Evolutionary conservation across 2,113 vertebrate genomes (phyloP), one percentile per base, ranked within the genome.

Genomic region (Xiphias gladius): DNA sequence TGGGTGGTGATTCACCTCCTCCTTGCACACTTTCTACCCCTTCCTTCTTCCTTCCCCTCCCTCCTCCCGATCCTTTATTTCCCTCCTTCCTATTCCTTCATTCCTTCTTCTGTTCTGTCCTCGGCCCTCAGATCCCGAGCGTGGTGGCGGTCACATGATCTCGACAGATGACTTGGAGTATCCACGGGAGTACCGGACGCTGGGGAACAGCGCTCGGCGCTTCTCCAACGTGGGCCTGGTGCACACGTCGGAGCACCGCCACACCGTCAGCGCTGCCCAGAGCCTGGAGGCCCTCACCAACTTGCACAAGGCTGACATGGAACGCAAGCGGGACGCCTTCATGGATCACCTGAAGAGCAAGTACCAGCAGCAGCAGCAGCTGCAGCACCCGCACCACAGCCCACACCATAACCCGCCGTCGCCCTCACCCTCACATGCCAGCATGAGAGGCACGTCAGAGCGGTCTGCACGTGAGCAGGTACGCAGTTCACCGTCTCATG

Each of bases 311-410:
- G 97, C 93, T 0, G 98, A 99, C 88, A 97, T 98, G 92, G 98
- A 99, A 26, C 97, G 97, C 77, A 99, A 99, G 91, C 86, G 98
- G 67, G 98, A 99, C 0, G 97, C 97, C 82, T 98, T 99, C 94
- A 98, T 99, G 97, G 98, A 99, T 84, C 98, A 99, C 91, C 96
- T 99, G 89, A 99, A 99, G 96, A 99, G 94, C 96, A 99, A 99
- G 88, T 99, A 99, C 91, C 98, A 97, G 0, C 97, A 97, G 82
- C 97, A 98, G 72, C 97, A 94, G 85, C 93, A 99, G 85, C 97
- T 97, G 90, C 98, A 97, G 1, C 97, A 97, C 80, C 86, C 89
- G 2, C 93, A 94, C 77, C 94, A 94, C 83, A 92, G 90, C 85
- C 91, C 93, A 0, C 93, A 95, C 87, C 94, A 94, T 76, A 94